A percentile compares a stretch with the other conserved stretches of the same genome.
Evolutionary conservation across 2,797 vertebrate genomes (phyloP).

Genomic region (Erpetoichthys calabaricus): DNA sequence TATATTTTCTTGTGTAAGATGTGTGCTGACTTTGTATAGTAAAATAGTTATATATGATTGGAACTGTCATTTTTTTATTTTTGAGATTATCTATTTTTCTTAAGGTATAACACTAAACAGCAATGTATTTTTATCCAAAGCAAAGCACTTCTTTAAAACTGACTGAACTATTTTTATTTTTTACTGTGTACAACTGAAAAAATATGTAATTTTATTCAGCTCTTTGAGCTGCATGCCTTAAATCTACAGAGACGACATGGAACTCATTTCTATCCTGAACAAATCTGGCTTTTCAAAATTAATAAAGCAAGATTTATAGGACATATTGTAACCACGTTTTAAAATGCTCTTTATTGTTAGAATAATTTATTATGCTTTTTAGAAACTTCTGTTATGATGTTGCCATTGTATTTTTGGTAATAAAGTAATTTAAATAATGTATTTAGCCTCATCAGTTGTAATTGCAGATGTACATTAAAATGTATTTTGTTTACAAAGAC

Average conservation of each 20-base stretch:
- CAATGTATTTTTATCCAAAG: conserved; percentile 57
- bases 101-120: conserved; percentile 50
- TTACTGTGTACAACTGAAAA: conserved; percentile 38
- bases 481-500: not conserved
- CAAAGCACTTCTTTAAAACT: conserved; percentile 42
- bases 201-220: conserved; percentile 42
- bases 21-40: too few relatives aligned
- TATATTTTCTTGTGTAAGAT: too few relatives aligned
- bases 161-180: conserved; percentile 42
- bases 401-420: conserved; percentile 90
- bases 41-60: too few relatives aligned
- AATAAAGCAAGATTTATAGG: conserved; percentile 38
- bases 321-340: conserved; percentile 46
- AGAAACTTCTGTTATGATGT: conserved; percentile 70
- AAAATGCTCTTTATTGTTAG: conserved; percentile 59
- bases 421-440: conserved; percentile 55
- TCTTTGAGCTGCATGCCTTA: conserved; percentile 55
- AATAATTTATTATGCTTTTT: conserved; percentile 85
- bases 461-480: not conserved
- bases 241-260: conserved; percentile 46
- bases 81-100: conserved; percentile 36
- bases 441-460: not conserved
- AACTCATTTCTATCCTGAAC: conserved; percentile 29
- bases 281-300: conserved; percentile 31
- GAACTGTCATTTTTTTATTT: conserved; percentile 11